Evolutionary conservation across 2,797 vertebrate genomes (phyloP), one percentile per base, ranked within the genome.

Genomic region (Macropus fuliginosus): DNA sequence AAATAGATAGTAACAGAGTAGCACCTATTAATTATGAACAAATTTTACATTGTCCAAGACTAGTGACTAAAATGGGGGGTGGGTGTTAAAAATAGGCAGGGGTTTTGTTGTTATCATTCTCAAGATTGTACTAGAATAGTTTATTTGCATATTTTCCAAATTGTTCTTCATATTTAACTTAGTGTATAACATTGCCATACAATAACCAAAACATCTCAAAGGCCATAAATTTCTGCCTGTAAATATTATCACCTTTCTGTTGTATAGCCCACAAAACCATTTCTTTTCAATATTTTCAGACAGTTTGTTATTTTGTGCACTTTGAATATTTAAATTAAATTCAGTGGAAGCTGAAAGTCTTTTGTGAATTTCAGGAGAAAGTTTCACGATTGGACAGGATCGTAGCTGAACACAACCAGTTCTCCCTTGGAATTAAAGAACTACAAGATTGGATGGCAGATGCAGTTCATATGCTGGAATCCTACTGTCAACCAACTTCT

Each of bases 391-490:
- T 99, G 98, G 99, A 99, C 55, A 99, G 99, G 40, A 99, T 99
- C 0, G 99, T 99, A 0, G 98, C 99, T 4, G 99, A 99, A 95
- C 99, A 99, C 97, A 99, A 99, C 94, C 99, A 99, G 97, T 99
- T 99, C 98, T 99, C 99, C 1, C 99, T 99, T 3, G 99, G 99
- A n/a, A 96, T 99, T 54, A 99, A 99, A 95, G 99, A 99, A 93
- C 99, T 99, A 34, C 99, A 99, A 96, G 99, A 99, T 96, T 99
- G 99, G 99, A 98, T 99, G 98, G 98, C 98, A 50, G 99, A 99
- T 92, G 98, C 99, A 11, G 98, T 99, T 96, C 99, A 99, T 96
- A 98, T 99, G 98, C 98, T 99, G 90, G 98, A 99, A 96, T 99
- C 99, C 13, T 99, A 99, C 97, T 99, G 98, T 97, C 99, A 99